Evolutionary conservation across 1,140 invertebrate genomes (phyloP).

Genomic region (Leptinotarsa lineolata): DNA sequence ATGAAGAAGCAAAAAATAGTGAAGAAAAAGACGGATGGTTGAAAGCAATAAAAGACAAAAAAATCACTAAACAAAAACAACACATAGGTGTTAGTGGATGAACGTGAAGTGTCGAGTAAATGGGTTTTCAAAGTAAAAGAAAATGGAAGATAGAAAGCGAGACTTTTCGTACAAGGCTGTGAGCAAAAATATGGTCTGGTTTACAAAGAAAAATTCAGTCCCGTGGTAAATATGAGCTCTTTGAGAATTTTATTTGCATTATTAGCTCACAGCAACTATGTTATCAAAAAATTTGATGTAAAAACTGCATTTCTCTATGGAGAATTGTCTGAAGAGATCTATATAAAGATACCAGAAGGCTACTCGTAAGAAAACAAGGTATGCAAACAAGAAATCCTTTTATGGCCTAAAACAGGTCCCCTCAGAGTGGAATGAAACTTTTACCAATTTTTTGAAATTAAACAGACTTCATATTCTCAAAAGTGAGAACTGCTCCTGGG

Average conservation of each 20-base stretch:
- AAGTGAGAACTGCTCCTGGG: neutral
- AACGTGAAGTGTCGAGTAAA: slow-evolving; percentile 38
- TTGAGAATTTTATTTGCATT: slow-evolving; percentile 53
- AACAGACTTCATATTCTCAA: slow-evolving; percentile 2
- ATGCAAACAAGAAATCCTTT: slow-evolving; percentile 39
- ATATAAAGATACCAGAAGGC: slow-evolving; percentile 54
- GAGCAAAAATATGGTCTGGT: slow-evolving; percentile 52
- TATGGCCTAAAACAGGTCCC: slow-evolving; percentile 51
- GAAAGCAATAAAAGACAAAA: slow-evolving; percentile 43
- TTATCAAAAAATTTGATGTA: slow-evolving; percentile 50
- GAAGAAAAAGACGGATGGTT: slow-evolving; percentile 6
- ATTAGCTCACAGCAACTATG: slow-evolving; percentile 39
- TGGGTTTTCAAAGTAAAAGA: slow-evolving; percentile 54
- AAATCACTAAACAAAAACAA: slow-evolving; percentile 29
- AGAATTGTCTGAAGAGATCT: slow-evolving; percentile 53
- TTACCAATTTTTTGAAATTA: slow-evolving; percentile 24
- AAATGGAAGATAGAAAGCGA: slow-evolving; percentile 51
- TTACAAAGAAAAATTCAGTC: slow-evolving; percentile 52
- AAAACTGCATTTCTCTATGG: slow-evolving; percentile 58
- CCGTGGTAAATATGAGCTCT: slow-evolving; percentile 47
- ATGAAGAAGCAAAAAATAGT: neutral
- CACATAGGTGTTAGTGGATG: slow-evolving; percentile 23
- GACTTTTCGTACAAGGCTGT: slow-evolving; percentile 55
- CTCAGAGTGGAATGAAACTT: slow-evolving; percentile 21
- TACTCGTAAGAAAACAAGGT: slow-evolving; percentile 40